Evolutionary conservation across 2,888 invertebrate genomes (phyloP).

Genomic region (Abscondita cerata): DNA sequence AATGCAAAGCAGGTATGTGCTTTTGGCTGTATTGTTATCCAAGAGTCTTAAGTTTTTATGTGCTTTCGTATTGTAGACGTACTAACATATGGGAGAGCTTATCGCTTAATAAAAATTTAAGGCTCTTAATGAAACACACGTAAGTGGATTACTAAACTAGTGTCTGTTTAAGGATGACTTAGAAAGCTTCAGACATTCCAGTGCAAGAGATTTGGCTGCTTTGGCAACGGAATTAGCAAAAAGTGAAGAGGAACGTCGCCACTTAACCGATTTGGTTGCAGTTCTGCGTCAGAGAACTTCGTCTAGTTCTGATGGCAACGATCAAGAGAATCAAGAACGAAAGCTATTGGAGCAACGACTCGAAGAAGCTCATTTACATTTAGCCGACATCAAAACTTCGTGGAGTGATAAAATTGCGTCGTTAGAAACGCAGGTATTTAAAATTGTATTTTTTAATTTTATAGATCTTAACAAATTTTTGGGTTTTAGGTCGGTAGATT

Average conservation of each 20-base stretch:
- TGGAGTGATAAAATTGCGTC: slow-evolving; percentile 92
- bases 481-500: slow-evolving; percentile 72
- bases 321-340: slow-evolving; percentile 62
- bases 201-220: slow-evolving; percentile 74
- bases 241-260: slow-evolving; percentile 77
- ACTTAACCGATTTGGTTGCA: slow-evolving; percentile 69
- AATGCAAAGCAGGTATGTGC: slow-evolving; percentile 57
- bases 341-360: slow-evolving; percentile 77
- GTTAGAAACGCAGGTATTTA: slow-evolving; percentile 87
- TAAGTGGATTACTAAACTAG: slow-evolving; percentile 13
- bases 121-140: slow-evolving; percentile 14
- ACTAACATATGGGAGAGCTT: background rate
- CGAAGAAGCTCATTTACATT: slow-evolving; percentile 84
- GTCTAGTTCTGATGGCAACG: slow-evolving; percentile 53
- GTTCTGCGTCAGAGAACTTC: slow-evolving; percentile 62
- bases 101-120: slow-evolving; percentile 17
- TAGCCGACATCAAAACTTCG: slow-evolving; percentile 88
- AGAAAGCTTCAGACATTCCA: slow-evolving; percentile 76
- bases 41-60: slow-evolving; percentile 31
- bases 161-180: slow-evolving; percentile 74
- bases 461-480: background rate
- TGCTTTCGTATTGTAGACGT: background rate
- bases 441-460: background rate
- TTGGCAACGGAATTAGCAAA: slow-evolving; percentile 74
- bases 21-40: slow-evolving; percentile 45